phyloP scores from a whole-genome alignment of 2,797 vertebrate genomes.

The Sebastes iracundus region DNA sequence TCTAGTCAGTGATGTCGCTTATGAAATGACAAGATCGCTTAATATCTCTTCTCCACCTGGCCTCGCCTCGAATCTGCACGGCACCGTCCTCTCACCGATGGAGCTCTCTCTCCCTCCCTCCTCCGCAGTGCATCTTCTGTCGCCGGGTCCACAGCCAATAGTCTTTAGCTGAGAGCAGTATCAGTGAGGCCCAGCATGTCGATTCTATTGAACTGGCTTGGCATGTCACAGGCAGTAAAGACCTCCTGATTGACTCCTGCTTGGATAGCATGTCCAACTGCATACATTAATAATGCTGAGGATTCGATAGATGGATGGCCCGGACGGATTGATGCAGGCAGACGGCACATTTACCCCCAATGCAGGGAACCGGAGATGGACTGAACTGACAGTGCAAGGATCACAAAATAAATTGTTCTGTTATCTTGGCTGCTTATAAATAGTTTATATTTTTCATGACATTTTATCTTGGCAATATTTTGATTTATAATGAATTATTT shows the following conservation, averaged over 20 bases:
- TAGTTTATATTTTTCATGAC: background rate
- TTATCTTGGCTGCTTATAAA: background rate
- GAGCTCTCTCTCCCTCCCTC: slow-evolving; percentile 2
- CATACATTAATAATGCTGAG: slow-evolving; percentile 80
- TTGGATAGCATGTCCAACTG: slow-evolving; percentile 80
- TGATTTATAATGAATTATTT: slow-evolving; percentile 2
- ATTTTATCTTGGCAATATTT: background rate
- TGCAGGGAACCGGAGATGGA: slow-evolving; percentile 24
- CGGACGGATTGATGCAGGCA: slow-evolving; percentile 56
- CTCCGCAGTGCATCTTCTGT: slow-evolving; percentile 32
- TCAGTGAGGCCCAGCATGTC: slow-evolving; percentile 69
- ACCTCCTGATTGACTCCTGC: slow-evolving; percentile 82
- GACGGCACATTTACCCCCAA: slow-evolving; percentile 34
- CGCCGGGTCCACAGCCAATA: slow-evolving; percentile 42
- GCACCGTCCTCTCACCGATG: background rate
- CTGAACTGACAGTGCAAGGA: background rate
- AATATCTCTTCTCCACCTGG: slow-evolving; percentile 30
- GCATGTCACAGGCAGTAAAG: slow-evolving; percentile 77
- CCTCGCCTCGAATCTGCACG: background rate
- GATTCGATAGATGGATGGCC: slow-evolving; percentile 66
- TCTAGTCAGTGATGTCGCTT: slow-evolving; percentile 29
- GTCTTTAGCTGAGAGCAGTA: slow-evolving; percentile 68
- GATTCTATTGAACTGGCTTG: slow-evolving; percentile 78
- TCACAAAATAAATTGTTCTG: background rate
- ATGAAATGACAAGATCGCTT: slow-evolving; percentile 55